These are phyloP conservation scores for Meandrina meandrites DNA, from an alignment of 92 coral and sea anemone species.

Conservation along the genomic window DNA sequence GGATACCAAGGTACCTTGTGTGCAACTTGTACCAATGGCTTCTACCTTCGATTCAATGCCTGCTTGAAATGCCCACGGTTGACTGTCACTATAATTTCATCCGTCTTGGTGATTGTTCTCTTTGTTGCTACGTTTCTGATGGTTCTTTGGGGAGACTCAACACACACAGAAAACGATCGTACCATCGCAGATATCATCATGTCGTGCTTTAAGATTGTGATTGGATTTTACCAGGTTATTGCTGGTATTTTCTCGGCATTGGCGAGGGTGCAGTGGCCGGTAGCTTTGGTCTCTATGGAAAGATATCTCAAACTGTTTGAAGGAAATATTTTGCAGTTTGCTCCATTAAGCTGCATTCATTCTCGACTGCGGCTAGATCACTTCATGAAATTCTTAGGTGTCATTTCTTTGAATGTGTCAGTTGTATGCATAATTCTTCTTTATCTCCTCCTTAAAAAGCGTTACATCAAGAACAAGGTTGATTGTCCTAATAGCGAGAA, in stretches of 20 bases:
- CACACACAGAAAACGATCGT: constrained; percentile 1
- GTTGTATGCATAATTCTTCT: constrained; percentile 13
- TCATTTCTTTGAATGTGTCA: not conserved
- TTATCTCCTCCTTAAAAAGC: constrained; percentile 16
- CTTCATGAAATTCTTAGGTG: constrained; percentile 25
- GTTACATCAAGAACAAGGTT: not conserved
- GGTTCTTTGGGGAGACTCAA: constrained; percentile 10
- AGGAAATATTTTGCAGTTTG: constrained; percentile 41
- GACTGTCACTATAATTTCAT: constrained; percentile 21
- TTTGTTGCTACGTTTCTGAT: constrained; percentile 12
- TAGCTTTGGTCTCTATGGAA: constrained; percentile 39
- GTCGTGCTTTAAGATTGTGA: constrained; percentile 51
- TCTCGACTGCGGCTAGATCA: constrained; percentile 22
- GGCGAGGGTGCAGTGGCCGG: constrained; percentile 40
- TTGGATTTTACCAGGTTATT: constrained; percentile 52
- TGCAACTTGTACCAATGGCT: constrained; percentile 10
- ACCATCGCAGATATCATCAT: constrained; percentile 49
- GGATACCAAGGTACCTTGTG: not conserved
- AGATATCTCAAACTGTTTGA: constrained; percentile 26
- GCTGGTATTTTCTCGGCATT: constrained; percentile 45
- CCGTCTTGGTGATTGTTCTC: constrained; percentile 12
- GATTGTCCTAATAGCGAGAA: not conserved
- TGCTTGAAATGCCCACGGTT: constrained; percentile 46
- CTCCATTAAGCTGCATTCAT: constrained; percentile 41
- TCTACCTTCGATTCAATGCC: constrained; percentile 37